Base-by-base conservation (phyloP, 2,888 invertebrate species). In the Lasius platythorax region DNA sequence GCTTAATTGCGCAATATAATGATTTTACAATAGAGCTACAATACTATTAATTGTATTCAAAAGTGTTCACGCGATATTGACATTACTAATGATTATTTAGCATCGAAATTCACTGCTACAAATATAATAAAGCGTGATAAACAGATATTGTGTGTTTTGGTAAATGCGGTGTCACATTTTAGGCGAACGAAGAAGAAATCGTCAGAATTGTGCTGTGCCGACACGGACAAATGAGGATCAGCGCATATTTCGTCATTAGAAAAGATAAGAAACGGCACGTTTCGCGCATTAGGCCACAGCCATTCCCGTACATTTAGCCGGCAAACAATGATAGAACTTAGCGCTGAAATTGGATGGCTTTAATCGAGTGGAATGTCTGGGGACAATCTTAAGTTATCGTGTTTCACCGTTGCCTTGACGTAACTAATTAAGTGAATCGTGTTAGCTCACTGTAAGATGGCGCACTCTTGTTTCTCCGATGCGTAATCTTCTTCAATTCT, bases 361-460 rank as follows among this genome's bases (percentile, higher is more conserved):
- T 85, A 87, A 87, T 86, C 83, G 86, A 83, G 83, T 85, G 78
- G 72, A 87, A 86, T 74, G 83, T 83, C 83, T 79, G 40, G n/a
- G 61, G 37, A 81, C 79, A 81, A 81, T 72, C 72, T 81, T 72
- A 79, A 79, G 72, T 79, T 79, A 79, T 72, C 72, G 72, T 72
- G 46, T 61, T 72, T 81, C 61, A 33, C 37, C 8, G 61, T 81
- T 63, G 18, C 46, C 72, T 58, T 63, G 61, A 63, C 72, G 72
- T 61, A 72, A 53, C 72, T 81, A 81, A 81, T 81, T 81, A 81
- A 72, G 58, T 56, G 72, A 79, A 72, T 79, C 79, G 72, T 81
- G 72, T 81, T 81, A 50, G 61, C 61, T 81, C 23, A 78, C 37
- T 46, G 46, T 61, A 61, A 37, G 11, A 33, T 8, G 23, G 58